A percentile compares a stretch with the other conserved stretches of the same genome.
Conservation (phyloP, 2,888 invertebrate genomes). For the Hemicrepidius hirtus region DNA sequence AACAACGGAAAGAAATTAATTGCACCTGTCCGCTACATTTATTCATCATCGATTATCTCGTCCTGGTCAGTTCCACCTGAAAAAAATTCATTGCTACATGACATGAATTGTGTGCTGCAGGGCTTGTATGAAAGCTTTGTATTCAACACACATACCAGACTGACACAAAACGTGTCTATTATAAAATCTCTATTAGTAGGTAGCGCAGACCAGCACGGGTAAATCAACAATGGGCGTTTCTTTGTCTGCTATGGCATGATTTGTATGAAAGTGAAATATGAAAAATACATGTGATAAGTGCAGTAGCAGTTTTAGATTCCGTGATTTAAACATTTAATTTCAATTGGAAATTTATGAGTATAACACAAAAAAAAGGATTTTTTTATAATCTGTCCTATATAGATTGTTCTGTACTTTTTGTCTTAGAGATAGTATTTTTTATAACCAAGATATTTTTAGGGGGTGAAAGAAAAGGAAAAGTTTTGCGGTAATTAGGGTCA, state of each 20-base stretch:
- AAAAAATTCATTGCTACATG: slow-evolving; percentile 15
- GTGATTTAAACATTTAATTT: too few species aligned
- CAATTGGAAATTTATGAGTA: too few species aligned
- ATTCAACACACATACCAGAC: slow-evolving; percentile 4
- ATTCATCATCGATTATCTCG: slow-evolving; percentile 20
- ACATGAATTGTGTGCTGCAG: slow-evolving; percentile 1
- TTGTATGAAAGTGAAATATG: too few species aligned
- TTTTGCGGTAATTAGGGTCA: too few species aligned
- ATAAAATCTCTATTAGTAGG: slow-evolving; percentile 6
- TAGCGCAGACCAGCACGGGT: neutral
- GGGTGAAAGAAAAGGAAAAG: too few species aligned
- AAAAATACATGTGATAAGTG: neutral
- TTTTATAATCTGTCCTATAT: too few species aligned
- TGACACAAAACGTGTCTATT: slow-evolving; percentile 17
- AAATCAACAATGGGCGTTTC: slow-evolving; percentile 5
- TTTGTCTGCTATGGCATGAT: neutral
- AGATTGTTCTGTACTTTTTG: too few species aligned
- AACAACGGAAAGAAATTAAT: slow-evolving; percentile 19
- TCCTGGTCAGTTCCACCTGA: slow-evolving; percentile 21
- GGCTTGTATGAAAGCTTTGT: slow-evolving; percentile 10
- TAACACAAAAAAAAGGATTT: too few species aligned
- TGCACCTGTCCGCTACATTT: slow-evolving; percentile 16
- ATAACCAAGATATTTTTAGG: too few species aligned
- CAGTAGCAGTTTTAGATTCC: neutral
- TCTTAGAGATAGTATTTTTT: too few species aligned